Evolutionary conservation across 1,140 invertebrate genomes (phyloP).

Genomic region (Drosophila simulans): DNA sequence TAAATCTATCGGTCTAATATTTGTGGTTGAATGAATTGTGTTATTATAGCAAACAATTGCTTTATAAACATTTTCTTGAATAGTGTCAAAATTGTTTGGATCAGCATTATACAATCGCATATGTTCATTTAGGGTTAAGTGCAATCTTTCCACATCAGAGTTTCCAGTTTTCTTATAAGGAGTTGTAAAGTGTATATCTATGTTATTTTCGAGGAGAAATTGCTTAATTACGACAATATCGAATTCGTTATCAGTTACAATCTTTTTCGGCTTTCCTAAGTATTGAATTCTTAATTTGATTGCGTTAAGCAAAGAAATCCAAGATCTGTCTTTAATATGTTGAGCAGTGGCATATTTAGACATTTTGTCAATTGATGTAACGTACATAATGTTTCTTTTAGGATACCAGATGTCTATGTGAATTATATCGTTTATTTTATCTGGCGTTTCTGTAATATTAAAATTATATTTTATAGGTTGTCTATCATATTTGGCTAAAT

Average conservation of each 20-base stretch:
- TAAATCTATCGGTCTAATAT: not conserved
- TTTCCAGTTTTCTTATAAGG: slow-evolving; percentile 5
- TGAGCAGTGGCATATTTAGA: not conserved
- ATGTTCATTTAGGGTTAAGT: slow-evolving; percentile 8
- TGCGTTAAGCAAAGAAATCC: not conserved
- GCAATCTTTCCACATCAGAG: slow-evolving; percentile 1
- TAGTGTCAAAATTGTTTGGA: slow-evolving; percentile 3
- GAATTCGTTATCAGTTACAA: slow-evolving; percentile 6
- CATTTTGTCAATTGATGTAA: slow-evolving; percentile 3
- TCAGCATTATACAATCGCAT: slow-evolving; percentile 3
- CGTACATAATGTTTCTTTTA: slow-evolving; percentile 4
- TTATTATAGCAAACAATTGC: slow-evolving; percentile 6
- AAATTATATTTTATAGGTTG: slow-evolving; percentile 23
- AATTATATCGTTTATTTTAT: slow-evolving; percentile 10
- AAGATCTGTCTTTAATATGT: slow-evolving; percentile 8
- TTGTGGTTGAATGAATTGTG: slow-evolving; percentile 4
- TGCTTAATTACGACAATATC: not conserved
- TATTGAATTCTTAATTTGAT: not conserved
- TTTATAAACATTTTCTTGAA: slow-evolving; percentile 8
- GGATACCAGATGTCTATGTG: slow-evolving; percentile 11
- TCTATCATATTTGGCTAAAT: slow-evolving; percentile 7
- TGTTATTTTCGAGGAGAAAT: slow-evolving; percentile 1
- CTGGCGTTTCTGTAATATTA: slow-evolving; percentile 8
- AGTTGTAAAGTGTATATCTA: not conserved
- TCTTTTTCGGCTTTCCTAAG: slow-evolving; percentile 12